phyloP scores from a whole-genome alignment of 2,113 vertebrate genomes.

The Cricetomys ansorgei region DNA sequence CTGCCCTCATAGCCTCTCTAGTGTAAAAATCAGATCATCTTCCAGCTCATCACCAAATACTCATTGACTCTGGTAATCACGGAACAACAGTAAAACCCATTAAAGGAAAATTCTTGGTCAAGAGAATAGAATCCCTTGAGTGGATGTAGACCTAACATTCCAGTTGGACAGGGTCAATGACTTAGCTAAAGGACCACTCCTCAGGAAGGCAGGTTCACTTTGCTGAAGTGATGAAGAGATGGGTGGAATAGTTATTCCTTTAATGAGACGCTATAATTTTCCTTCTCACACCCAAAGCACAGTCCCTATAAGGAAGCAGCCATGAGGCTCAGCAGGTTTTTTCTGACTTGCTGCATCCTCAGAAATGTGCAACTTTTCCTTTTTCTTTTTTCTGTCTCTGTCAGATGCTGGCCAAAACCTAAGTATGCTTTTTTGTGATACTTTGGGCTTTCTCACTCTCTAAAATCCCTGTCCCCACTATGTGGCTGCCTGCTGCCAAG shows the following conservation, averaged over 20 bases:
- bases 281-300: background rate
- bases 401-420: background rate
- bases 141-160: background rate
- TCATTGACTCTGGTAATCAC: background rate
- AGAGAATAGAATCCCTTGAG: background rate
- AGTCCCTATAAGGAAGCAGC: background rate
- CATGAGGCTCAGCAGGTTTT: background rate
- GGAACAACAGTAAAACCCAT: background rate
- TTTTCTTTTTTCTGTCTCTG: background rate
- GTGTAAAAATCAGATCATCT: background rate
- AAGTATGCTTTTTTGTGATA: background rate
- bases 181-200: background rate
- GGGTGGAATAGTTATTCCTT: too few species aligned
- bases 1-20: background rate
- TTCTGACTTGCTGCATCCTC: background rate
- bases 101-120: background rate
- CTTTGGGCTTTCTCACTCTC: background rate
- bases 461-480: background rate
- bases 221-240: background rate
- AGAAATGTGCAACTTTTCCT: background rate
- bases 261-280: background rate
- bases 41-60: background rate
- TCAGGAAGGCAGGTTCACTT: background rate
- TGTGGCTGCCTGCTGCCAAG: background rate
- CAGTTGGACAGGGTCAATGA: background rate